Percentiles rank a stretch among this genome's conserved stretches.
Conservation (phyloP, 2,888 invertebrate species). For the Chromoteleia sp. region DNA sequence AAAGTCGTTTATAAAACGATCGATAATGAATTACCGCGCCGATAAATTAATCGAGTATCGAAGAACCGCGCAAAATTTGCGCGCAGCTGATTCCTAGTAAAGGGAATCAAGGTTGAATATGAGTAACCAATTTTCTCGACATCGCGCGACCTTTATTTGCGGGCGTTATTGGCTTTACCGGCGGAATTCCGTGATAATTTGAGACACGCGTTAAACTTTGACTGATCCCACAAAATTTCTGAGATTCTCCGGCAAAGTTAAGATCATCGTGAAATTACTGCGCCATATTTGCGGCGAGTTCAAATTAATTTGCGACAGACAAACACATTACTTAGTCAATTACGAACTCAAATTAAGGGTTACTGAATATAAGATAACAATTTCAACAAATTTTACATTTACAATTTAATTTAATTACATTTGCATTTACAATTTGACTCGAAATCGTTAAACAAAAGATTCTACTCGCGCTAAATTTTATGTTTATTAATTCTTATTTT, state of each 20-base stretch:
- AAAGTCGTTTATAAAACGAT: constrained; percentile 1
- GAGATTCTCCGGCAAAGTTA: constrained; percentile 15
- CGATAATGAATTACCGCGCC: constrained; percentile 17
- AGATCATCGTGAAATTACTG: constrained; percentile 5
- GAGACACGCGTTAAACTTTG: constrained; percentile 45
- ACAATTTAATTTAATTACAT: too few relatives aligned
- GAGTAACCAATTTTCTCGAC: constrained; percentile 37
- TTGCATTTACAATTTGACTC: too few relatives aligned
- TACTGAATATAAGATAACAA: too few relatives aligned
- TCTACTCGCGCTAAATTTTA: too few relatives aligned
- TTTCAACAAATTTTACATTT: too few relatives aligned
- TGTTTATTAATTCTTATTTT: too few relatives aligned
- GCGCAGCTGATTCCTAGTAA: constrained; percentile 17
- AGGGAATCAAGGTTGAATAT: constrained; percentile 25
- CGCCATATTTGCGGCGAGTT: constrained; percentile 6
- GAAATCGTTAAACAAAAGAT: too few relatives aligned
- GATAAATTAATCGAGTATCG: constrained; percentile 29
- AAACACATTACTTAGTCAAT: neutral
- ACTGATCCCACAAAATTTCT: constrained; percentile 30
- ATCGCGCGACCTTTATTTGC: constrained; percentile 36
- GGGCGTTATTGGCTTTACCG: constrained; percentile 29
- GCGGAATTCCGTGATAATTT: constrained; percentile 25
- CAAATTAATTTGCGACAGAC: neutral
- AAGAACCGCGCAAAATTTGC: constrained; percentile 28
- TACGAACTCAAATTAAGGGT: neutral